Evolutionary conservation across 2,888 invertebrate species (phyloP).

Genomic region (Latrodectus elegans): DNA sequence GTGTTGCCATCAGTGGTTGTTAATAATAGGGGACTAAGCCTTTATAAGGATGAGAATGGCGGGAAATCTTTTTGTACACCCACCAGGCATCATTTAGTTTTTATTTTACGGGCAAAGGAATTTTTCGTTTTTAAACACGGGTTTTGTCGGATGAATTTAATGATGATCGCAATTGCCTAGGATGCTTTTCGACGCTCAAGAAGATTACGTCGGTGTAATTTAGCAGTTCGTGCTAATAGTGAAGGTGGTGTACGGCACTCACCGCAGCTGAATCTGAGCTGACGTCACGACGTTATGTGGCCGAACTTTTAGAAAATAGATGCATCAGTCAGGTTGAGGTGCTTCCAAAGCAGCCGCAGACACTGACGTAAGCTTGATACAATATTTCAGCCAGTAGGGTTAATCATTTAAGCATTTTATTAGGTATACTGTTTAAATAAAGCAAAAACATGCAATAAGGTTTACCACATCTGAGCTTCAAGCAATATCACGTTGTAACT

Average conservation of each 20-base stretch:
- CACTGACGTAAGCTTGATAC: too few species aligned
- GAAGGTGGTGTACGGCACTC: background rate
- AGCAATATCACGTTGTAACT: too few species aligned
- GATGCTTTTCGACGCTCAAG: background rate
- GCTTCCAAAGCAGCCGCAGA: too few species aligned
- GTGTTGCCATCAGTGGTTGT: background rate
- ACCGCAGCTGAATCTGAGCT: too few species aligned
- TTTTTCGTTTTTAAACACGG: background rate
- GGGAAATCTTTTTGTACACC: slow-evolving; percentile 2
- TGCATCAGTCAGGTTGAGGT: too few species aligned
- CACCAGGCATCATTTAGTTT: background rate
- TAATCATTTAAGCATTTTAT: too few species aligned
- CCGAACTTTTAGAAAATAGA: too few species aligned
- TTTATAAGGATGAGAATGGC: background rate
- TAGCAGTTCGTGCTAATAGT: background rate
- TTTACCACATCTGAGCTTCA: too few species aligned
- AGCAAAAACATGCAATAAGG: too few species aligned
- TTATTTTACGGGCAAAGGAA: background rate
- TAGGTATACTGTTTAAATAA: too few species aligned
- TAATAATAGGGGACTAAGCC: background rate
- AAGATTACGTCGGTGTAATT: background rate
- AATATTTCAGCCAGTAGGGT: too few species aligned
- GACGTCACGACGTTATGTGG: too few species aligned
- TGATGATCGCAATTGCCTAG: background rate
- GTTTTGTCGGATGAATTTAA: background rate